Base-by-base conservation (phyloP, 1,140 invertebrate species). In the Drosophila carrolli region DNA sequence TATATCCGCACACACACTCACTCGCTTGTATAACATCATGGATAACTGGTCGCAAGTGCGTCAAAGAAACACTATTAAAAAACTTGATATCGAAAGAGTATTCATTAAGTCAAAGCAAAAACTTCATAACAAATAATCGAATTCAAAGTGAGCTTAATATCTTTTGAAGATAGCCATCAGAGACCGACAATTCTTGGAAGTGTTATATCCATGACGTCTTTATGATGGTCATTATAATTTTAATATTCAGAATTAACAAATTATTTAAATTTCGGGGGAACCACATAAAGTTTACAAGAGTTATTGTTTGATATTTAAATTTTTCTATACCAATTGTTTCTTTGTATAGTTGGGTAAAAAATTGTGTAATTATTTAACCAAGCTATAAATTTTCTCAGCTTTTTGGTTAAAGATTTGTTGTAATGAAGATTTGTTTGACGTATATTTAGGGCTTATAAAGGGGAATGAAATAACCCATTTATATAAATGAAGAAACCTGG, bases 41-140 rank as follows among this genome's bases (percentile, higher is more conserved):
- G 47, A 44, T 46, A 72, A 68, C 65, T 73, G 48, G 47, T 54
- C 44, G 56, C 55, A 61, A 73, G 66, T 72, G 67, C 66, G 47
- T 72, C 67, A 51, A 47, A 43, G 51, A 58, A 29, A 53, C 55
- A 41, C 38, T 40, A 60, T 71, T 71, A 53, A 19, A 59, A 29
- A 53, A 54, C 54, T 47, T 14, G 53, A 72, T 70, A 40, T 51
- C 40, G 43, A 5, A 40, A 27, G 62, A 41, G 43, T 41, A 65
- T 53, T 48, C 35, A 23, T 72, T 47, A 27, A 29, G 55, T 53
- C 32, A 27, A 6, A 29, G 19, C 8, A 16, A 50, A 43, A n/a
- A 40, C 10, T 55, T 23, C 10, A 5, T 37, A 59, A 37, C 16
- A 32, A 47, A 23, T 1, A 43, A 56, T 14, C 13, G 16, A 58